phyloP scores from a whole-genome alignment of 2,797 vertebrate genomes.

The Centropyge bicolor region DNA sequence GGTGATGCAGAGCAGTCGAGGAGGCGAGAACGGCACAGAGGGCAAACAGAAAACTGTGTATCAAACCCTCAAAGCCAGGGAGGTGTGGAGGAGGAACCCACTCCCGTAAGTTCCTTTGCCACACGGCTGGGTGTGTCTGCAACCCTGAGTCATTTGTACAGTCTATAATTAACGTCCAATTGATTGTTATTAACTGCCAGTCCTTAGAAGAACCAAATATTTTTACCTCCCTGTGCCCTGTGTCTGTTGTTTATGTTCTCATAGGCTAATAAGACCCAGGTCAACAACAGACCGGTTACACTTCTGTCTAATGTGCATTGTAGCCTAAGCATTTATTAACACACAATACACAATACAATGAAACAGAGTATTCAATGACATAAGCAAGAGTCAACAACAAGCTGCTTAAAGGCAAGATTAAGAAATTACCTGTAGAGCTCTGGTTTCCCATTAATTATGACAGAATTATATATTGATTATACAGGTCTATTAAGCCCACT shows the following conservation, averaged over 20 bases:
- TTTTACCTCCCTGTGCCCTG: neutral
- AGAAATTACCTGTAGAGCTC: neutral
- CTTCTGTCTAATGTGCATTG: neutral
- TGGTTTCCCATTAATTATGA: neutral
- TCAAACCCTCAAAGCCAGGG: conserved; percentile 88
- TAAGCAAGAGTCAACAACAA: neutral
- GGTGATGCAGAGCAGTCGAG: conserved; percentile 86
- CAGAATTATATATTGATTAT: neutral
- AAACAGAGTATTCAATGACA: neutral
- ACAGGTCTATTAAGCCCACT: neutral
- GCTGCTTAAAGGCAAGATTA: neutral
- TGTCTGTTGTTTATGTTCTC: neutral
- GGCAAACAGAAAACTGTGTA: conserved; percentile 89
- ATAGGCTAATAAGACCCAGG: neutral
- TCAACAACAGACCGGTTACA: neutral
- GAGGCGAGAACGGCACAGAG: conserved; percentile 90
- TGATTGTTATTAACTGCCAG: neutral
- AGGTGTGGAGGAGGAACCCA: conserved; percentile 93
- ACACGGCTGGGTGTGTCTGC: neutral
- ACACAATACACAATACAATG: neutral
- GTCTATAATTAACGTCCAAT: neutral
- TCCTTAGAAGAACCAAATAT: neutral
- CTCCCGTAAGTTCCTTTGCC: conserved; percentile 89
- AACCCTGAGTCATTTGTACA: neutral
- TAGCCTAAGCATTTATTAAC: neutral